phyloP scores from a whole-genome alignment of 2,888 invertebrate genomes.

The Scelioninae gen. 1 region DNA sequence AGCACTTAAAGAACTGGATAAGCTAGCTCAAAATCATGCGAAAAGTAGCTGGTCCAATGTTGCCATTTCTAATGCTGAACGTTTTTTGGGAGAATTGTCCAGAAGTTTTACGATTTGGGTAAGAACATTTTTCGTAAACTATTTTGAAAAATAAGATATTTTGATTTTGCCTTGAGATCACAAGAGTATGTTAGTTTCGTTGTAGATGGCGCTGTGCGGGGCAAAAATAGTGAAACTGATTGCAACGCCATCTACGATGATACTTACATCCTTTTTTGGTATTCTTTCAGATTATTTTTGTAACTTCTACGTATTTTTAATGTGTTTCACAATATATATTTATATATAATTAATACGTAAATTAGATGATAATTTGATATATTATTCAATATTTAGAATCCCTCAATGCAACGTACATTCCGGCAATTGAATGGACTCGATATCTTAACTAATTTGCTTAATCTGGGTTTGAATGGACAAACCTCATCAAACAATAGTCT shows the following conservation, averaged over 20 bases:
- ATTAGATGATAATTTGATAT: slow-evolving; percentile 6
- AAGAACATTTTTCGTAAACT: neutral
- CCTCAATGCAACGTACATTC: slow-evolving; percentile 85
- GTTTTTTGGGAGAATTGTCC: slow-evolving; percentile 86
- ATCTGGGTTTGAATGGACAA: slow-evolving; percentile 87
- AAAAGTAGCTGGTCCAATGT: slow-evolving; percentile 85
- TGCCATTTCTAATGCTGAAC: slow-evolving; percentile 86
- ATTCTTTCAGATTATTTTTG: too few relatives aligned
- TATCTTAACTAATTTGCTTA: slow-evolving; percentile 88
- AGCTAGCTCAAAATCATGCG: slow-evolving; percentile 84
- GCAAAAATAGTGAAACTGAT: too few relatives aligned
- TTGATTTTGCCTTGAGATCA: too few relatives aligned
- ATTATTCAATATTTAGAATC: slow-evolving; percentile 80
- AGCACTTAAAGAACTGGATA: slow-evolving; percentile 85
- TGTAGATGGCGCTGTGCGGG: too few relatives aligned
- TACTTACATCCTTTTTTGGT: too few relatives aligned
- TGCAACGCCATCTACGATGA: too few relatives aligned
- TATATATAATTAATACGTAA: too few relatives aligned
- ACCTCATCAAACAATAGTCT: slow-evolving; percentile 85
- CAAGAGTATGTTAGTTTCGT: too few relatives aligned
- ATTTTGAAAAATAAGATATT: too few relatives aligned
- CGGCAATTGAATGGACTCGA: slow-evolving; percentile 86
- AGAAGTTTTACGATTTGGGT: slow-evolving; percentile 86
- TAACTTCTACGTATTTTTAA: too few relatives aligned
- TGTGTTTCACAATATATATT: too few relatives aligned